A percentile compares a stretch with the other conserved stretches of the same genome.
Evolutionary conservation across 1,140 invertebrate species (phyloP).

Genomic region (Scaptomyza hsui): DNA sequence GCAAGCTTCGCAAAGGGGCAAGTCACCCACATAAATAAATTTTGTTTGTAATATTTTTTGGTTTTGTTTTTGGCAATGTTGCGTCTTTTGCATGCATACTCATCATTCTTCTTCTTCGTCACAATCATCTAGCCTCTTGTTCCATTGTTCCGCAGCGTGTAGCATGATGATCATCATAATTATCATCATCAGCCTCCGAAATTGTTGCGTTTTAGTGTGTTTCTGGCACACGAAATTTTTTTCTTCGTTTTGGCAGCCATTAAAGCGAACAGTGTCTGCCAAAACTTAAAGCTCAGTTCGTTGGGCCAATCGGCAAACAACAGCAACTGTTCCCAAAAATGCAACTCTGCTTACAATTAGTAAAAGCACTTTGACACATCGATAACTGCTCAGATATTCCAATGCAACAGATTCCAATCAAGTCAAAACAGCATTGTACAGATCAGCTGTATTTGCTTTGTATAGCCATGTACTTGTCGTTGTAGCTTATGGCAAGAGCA

Average conservation of each 20-base stretch:
- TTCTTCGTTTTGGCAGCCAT: constrained; percentile 27
- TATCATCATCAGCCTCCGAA: constrained; percentile 31
- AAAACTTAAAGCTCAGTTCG: constrained; percentile 7
- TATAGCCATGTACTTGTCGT: constrained; percentile 1
- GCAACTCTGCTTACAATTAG: constrained; percentile 9
- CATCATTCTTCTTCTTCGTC: constrained; percentile 17
- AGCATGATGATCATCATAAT: constrained; percentile 30
- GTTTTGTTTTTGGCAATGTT: constrained; percentile 48
- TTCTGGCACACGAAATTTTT: constrained; percentile 42
- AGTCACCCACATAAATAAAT: constrained; percentile 60
- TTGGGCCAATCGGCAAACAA: constrained; percentile 6
- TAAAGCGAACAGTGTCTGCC: constrained; percentile 37
- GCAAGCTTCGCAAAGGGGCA: constrained; percentile 69
- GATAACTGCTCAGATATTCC: constrained; percentile 2
- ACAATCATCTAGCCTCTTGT: neutral
- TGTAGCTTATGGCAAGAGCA: constrained; percentile 16
- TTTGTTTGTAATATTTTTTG: constrained; percentile 28
- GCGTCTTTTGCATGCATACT: constrained; percentile 32
- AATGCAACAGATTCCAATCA: constrained; percentile 21
- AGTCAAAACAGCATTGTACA: neutral
- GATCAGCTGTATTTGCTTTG: too few species aligned
- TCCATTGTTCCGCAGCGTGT: constrained; percentile 34
- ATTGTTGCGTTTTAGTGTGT: constrained; percentile 36
- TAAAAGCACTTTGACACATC: neutral
- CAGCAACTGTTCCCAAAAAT: constrained; percentile 20